These are phyloP conservation scores for Hassar affinis DNA, from an alignment of 2,113 vertebrate genomes.

Conservation along the genomic window DNA sequence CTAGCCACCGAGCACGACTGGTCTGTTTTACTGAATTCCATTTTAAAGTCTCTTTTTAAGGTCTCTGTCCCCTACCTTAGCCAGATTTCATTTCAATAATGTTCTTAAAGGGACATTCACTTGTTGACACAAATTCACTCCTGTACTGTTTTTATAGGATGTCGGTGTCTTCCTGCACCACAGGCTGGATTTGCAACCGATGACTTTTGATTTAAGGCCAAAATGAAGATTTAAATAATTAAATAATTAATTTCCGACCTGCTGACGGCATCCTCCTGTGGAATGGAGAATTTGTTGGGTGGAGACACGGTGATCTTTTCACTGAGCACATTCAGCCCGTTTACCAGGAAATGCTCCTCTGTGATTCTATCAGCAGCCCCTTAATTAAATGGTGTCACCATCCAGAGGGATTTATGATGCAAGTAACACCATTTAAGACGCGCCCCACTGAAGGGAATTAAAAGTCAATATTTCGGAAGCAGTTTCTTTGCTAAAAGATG, in stretches of 20 bases:
- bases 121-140: neutral
- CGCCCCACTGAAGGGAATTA: neutral
- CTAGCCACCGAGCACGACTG: neutral
- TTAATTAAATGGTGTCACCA: constrained; percentile 40
- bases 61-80: neutral
- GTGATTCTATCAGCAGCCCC: constrained; percentile 28
- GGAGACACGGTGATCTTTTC: neutral
- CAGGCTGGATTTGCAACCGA: neutral
- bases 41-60: neutral
- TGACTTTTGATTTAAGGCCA: neutral
- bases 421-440: neutral
- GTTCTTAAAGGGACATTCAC: neutral
- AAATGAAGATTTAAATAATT: neutral
- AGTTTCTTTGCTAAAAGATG: neutral
- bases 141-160: neutral
- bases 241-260: neutral
- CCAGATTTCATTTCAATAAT: neutral
- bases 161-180: neutral
- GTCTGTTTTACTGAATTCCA: neutral
- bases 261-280: neutral
- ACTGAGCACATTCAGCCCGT: constrained; percentile 1
- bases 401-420: neutral
- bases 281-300: neutral
- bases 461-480: constrained; percentile 14
- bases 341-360: constrained; percentile 25